phyloP scores from a whole-genome alignment of 1,140 invertebrate genomes.

The Penaeus indicus region DNA sequence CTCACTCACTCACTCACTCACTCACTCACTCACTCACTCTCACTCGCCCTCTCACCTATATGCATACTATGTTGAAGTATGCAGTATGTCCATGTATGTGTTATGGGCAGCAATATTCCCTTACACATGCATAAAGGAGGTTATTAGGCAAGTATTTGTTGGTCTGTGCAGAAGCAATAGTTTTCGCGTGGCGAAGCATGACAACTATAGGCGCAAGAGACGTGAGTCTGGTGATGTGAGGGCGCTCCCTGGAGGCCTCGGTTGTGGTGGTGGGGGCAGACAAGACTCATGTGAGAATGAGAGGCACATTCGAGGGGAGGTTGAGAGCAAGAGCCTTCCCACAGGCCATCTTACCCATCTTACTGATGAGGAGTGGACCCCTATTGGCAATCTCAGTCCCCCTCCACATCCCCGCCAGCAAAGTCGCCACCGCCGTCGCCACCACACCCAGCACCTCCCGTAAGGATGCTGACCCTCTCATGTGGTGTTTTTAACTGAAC shows the following conservation, averaged over 20 bases:
- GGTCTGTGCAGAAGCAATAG: constrained; percentile 56
- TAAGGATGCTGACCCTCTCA: constrained; percentile 28
- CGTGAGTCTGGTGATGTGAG: constrained; percentile 37
- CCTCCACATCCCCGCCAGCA: constrained; percentile 29
- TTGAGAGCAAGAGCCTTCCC: constrained; percentile 56
- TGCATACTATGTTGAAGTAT: too few species aligned
- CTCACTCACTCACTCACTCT: too few species aligned
- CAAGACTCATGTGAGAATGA: constrained; percentile 21
- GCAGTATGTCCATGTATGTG: too few species aligned
- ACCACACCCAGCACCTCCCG: constrained; percentile 53
- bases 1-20: too few species aligned
- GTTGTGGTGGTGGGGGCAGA: constrained; percentile 21
- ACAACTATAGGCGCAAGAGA: constrained; percentile 44
- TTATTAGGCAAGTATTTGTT: constrained; percentile 25
- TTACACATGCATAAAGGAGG: neutral
- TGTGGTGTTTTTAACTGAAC: constrained; percentile 23
- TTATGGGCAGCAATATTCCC: too few species aligned
- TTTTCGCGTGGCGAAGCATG: constrained; percentile 46
- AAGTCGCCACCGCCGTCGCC: constrained; percentile 55
- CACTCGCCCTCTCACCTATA: too few species aligned
- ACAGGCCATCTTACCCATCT: constrained; percentile 50
- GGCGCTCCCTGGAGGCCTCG: constrained; percentile 26
- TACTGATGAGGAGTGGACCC: constrained; percentile 46
- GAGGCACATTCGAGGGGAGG: constrained; percentile 24
- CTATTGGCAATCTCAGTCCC: constrained; percentile 17